Evolutionary conservation across 2,888 invertebrate species (phyloP).

Genomic region (Phaonia tiefii): DNA sequence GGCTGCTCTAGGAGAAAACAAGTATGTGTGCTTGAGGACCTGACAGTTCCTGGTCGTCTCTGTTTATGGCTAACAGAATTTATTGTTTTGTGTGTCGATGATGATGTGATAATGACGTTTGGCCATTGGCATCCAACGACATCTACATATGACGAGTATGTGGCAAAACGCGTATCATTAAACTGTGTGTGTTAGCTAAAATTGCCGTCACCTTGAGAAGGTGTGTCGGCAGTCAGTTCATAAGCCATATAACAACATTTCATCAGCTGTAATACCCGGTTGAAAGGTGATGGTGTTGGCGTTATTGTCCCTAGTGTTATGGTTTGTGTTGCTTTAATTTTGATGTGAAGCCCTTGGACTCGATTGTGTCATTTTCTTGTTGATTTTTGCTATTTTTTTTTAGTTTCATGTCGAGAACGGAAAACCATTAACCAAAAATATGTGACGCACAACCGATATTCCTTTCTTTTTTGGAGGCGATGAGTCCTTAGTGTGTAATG

Average conservation of each 20-base stretch:
- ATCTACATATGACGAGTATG: no score
- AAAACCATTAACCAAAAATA: conserved; percentile 41
- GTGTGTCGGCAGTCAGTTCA: conserved; percentile 54
- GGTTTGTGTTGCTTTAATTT: conserved; percentile 11
- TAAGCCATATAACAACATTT: neutral
- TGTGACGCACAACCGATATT: conserved; percentile 56
- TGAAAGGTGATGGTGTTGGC: neutral
- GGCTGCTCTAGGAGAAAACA: no score
- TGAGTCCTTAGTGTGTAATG: no score
- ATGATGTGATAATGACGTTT: conserved; percentile 56
- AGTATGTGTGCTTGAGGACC: no score
- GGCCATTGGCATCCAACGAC: conserved; percentile 27
- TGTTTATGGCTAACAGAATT: no score
- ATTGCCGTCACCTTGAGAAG: conserved; percentile 55
- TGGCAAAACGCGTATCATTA: conserved; percentile 49
- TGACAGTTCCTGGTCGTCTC: no score
- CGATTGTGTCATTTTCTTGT: conserved; percentile 43
- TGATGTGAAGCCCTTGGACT: no score
- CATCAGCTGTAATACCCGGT: neutral
- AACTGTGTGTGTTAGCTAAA: conserved; percentile 53
- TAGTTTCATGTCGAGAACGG: no score
- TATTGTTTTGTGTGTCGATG: neutral
- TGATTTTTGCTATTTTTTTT: conserved; percentile 24
- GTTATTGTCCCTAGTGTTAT: neutral
- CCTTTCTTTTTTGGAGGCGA: no score